These are phyloP conservation scores for Seriola quinqueradiata DNA, from an alignment of 2,113 vertebrate genomes.

Conservation along the genomic window DNA sequence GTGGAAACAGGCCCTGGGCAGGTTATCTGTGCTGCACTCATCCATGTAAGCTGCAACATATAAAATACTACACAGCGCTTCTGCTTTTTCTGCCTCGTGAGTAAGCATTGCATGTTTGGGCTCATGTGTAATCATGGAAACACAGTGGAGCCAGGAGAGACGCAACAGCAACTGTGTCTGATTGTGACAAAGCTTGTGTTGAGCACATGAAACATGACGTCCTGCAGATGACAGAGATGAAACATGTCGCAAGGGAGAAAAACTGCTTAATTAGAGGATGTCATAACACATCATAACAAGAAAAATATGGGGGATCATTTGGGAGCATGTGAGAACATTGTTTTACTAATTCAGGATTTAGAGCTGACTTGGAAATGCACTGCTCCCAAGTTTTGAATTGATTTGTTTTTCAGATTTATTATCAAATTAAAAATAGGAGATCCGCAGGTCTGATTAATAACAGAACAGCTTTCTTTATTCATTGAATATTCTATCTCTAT, in stretches of 20 bases:
- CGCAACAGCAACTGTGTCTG: neutral
- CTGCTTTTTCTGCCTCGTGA: conserved; percentile 46
- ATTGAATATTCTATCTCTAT: neutral
- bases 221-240: neutral
- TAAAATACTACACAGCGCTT: conserved; percentile 63
- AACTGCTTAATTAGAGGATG: neutral
- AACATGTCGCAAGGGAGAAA: neutral
- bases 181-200: neutral
- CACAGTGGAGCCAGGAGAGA: conserved; percentile 16
- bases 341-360: neutral
- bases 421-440: neutral
- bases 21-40: conserved; percentile 70
- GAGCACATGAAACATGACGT: conserved; percentile 2
- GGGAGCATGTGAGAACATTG: neutral
- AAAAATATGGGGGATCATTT: neutral
- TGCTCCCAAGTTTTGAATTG: neutral
- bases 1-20: conserved; percentile 74
- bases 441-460: neutral
- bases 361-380: neutral
- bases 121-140: conserved; percentile 37
- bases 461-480: neutral
- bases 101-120: conserved; percentile 22
- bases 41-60: conserved; percentile 74
- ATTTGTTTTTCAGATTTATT: neutral
- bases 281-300: neutral